Evolutionary conservation across 30 jellyfish, hydroid and myxozoan species (phyloP), one percentile per base, ranked within the genome.

Genomic region (Aurelia aurita complex sp. Pacific): DNA sequence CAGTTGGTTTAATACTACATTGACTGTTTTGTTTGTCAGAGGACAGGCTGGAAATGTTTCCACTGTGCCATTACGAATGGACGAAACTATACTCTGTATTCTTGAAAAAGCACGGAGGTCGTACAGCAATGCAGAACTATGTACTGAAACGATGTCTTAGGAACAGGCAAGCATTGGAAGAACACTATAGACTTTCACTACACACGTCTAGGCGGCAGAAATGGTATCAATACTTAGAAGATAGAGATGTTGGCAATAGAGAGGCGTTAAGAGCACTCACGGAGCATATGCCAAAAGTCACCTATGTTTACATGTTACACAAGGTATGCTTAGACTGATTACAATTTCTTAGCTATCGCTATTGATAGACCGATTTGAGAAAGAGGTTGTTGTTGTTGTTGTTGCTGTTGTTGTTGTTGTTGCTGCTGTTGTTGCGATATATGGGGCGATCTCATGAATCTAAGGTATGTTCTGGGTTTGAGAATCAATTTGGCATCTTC

Each of bases 41-140:
- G 35, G 94, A 88, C 70, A 46, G 97, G 29, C 96, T 96, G 10
- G 98, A 93, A 23, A 83, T 87, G 79, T 93, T 93, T 74, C 98
- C 98, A 35, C 78, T 93, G 81, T 93, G 98, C 77, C 98, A 93
- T 71, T 93, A 93, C 83, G 98, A 93, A 72, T 93, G 98, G 98
- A 70, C 97, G 12, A 87, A 92, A 46, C 85, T 93, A 17, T 93
- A 87, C 86, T 68, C 90, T 5, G 98, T 93, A 0, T 93, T 87
- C 69, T 63, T 93, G 50, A 82, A 73, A 73, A 93, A 93, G 62
- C 98, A 93, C 81, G 95, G 92, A 32, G 96, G 97, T 19, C 92
- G 92, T 16, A 82, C 66, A 10, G 87, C 94, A 0, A 93, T 93
- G 98, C 98, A 93, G 66, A 88, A 87, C 65, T 88, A 77, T 64